phyloP scores from a whole-genome alignment of 1,140 invertebrate genomes.

The Trichoplusia ni region DNA sequence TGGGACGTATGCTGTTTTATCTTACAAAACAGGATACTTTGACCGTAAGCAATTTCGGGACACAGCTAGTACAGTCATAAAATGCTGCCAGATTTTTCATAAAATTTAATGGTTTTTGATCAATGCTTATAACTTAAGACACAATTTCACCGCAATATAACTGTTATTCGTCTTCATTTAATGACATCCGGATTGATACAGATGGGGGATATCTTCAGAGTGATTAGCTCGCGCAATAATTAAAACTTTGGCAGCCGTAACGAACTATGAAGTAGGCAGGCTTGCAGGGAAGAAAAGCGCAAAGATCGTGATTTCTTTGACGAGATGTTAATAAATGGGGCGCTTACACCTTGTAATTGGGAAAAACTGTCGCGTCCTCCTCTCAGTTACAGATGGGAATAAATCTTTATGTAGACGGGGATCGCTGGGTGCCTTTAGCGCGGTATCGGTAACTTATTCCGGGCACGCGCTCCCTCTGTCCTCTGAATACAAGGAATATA shows the following conservation, averaged over 20 bases:
- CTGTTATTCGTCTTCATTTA: slow-evolving; percentile 23
- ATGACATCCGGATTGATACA: slow-evolving; percentile 9
- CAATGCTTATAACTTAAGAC: neutral
- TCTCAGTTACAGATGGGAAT: slow-evolving; percentile 79
- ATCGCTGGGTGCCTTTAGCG: slow-evolving; percentile 51
- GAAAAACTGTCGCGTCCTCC: slow-evolving; percentile 77
- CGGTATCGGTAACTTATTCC: slow-evolving; percentile 56
- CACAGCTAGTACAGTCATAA: too few relatives aligned
- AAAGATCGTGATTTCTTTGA: slow-evolving; percentile 66
- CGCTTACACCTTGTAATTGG: slow-evolving; percentile 78
- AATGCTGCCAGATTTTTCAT: too few relatives aligned
- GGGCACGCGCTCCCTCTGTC: slow-evolving; percentile 67
- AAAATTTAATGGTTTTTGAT: too few relatives aligned
- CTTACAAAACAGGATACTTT: too few relatives aligned
- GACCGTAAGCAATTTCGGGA: too few relatives aligned
- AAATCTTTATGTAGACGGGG: slow-evolving; percentile 78
- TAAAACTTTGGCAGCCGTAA: slow-evolving; percentile 21
- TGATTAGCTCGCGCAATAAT: slow-evolving; percentile 16
- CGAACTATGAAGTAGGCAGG: slow-evolving; percentile 10
- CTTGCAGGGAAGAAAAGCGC: slow-evolving; percentile 13
- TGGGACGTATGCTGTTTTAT: too few relatives aligned
- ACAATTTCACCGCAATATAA: neutral
- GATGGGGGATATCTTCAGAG: slow-evolving; percentile 6
- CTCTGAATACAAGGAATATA: slow-evolving; percentile 75
- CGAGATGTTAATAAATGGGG: slow-evolving; percentile 76